Conservation (phyloP, 1,140 invertebrate genomes). For the Aradophagus sp. region DNA sequence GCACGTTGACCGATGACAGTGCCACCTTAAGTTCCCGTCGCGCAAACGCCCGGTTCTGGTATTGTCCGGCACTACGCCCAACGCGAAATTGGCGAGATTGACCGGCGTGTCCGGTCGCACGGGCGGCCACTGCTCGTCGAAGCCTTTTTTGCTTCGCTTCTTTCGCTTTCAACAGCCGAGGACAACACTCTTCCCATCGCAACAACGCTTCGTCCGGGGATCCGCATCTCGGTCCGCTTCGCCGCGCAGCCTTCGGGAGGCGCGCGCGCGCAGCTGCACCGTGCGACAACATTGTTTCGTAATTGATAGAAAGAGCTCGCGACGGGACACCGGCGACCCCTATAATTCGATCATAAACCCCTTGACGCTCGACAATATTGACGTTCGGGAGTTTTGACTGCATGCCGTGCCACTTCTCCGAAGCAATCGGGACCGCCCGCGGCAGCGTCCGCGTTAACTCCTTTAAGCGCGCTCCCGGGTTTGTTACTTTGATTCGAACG, state of each 20-base stretch:
- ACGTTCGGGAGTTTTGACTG: conserved; percentile 71
- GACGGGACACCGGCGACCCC: conserved; percentile 55
- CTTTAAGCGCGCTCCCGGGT: conserved; percentile 41
- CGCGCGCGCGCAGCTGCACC: conserved; percentile 55
- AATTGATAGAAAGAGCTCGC: conserved; percentile 62
- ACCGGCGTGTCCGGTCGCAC: conserved; percentile 47
- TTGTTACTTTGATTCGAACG: conserved; percentile 37
- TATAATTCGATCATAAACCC: conserved; percentile 71
- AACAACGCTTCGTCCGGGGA: conserved; percentile 31
- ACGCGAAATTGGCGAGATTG: conserved; percentile 61
- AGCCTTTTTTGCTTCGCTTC: conserved; percentile 17
- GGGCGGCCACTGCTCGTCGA: conserved; percentile 53
- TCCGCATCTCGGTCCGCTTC: conserved; percentile 1
- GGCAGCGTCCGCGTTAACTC: conserved; percentile 43
- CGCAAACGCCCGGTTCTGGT: conserved; percentile 31
- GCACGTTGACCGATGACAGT: too few relatives aligned
- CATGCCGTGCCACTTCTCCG: conserved; percentile 62
- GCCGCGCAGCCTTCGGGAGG: conserved; percentile 19
- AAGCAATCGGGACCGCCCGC: conserved; percentile 59
- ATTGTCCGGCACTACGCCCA: conserved; percentile 46
- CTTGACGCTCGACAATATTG: conserved; percentile 66
- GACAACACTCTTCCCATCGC: conserved; percentile 14
- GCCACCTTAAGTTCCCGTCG: conserved; percentile 32
- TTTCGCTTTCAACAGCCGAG: not conserved
- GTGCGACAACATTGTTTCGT: conserved; percentile 55